A percentile compares a stretch with the other conserved stretches of the same genome.
phyloP scores from a whole-genome alignment of 2,888 invertebrate genomes.

The Acanthosoma haemorrhoidale region DNA sequence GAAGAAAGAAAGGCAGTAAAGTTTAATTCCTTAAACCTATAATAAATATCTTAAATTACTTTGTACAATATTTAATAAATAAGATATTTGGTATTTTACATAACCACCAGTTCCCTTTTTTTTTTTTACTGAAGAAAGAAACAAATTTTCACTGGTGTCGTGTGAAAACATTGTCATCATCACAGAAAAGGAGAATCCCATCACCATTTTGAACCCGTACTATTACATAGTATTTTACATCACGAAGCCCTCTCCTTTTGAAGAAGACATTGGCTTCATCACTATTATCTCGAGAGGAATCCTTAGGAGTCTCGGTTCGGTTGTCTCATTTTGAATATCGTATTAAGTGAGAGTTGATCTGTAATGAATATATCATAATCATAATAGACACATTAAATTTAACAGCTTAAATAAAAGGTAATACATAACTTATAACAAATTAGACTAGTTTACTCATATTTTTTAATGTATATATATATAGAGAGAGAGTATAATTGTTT shows the following conservation, averaged over 20 bases:
- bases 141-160: neutral
- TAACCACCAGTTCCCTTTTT: neutral
- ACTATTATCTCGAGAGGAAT: neutral
- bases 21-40: neutral
- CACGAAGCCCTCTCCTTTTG: neutral
- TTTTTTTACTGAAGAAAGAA: no score
- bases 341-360: neutral
- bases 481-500: no score
- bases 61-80: neutral
- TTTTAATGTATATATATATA: no score
- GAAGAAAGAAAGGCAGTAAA: no score
- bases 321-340: neutral
- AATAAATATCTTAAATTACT: constrained; percentile 5
- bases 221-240: neutral
- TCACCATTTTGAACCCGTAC: neutral
- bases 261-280: neutral
- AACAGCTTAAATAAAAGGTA: neutral
- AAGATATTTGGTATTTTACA: neutral
- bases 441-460: no score
- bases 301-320: neutral
- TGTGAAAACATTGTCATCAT: neutral
- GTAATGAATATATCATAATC: no score
- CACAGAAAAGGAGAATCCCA: neutral
- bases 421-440: neutral
- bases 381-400: neutral